Conservation (phyloP, 2,113 vertebrate genomes). For the Loxodonta africana region DNA sequence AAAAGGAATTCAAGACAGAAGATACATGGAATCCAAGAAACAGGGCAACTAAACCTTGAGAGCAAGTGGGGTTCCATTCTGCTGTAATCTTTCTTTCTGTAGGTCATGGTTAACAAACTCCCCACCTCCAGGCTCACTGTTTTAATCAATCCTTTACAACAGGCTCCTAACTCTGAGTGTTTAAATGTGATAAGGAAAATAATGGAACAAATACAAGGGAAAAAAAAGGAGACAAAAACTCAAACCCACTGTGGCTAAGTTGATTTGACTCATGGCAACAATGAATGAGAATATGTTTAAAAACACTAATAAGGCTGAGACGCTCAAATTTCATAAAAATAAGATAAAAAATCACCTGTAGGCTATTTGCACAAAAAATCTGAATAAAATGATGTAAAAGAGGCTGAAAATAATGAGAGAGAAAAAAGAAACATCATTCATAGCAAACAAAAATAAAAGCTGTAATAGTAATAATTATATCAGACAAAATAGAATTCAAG, state of each 20-base stretch:
- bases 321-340: neutral
- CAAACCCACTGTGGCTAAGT: too few relatives aligned
- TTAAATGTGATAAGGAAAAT: neutral
- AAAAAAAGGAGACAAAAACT: neutral
- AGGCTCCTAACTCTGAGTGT: neutral
- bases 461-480: neutral
- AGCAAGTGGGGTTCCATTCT: neutral
- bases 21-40: conserved; percentile 1
- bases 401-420: neutral
- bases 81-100: too few relatives aligned
- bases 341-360: neutral
- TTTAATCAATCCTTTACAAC: neutral
- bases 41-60: neutral
- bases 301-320: neutral
- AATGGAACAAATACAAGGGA: neutral
- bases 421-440: neutral
- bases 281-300: too few relatives aligned
- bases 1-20: conserved; percentile 21
- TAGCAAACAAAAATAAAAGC: neutral
- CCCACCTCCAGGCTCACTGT: neutral
- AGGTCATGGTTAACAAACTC: neutral
- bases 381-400: neutral
- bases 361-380: neutral
- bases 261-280: too few relatives aligned
- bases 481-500: neutral